Evolutionary conservation across 2,113 vertebrate species (phyloP), one percentile per base, ranked within the genome.

Genomic region (Sisor rabdophorus): DNA sequence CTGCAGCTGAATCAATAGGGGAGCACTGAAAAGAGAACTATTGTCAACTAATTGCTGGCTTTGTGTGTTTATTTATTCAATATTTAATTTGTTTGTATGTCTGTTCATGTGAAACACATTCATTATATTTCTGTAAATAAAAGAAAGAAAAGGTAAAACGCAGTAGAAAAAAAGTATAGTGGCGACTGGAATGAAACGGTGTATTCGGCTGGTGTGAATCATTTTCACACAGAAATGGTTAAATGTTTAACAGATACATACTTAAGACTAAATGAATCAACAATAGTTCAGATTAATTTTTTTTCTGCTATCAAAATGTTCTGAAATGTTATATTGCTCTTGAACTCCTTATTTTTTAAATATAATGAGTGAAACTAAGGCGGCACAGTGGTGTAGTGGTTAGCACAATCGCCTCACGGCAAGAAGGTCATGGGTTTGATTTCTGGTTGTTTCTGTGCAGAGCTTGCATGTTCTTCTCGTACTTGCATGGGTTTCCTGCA

Each of bases 1-100:
- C 67, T 69, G 67, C 81, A 80, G 79, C 84, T 85, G 84, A 79
- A 65, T 70, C 81, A 83, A 79, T 73, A 79, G 44, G 70, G 63
- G 70, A 40, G 28, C 54, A 12, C 44, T 72, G 16, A 24, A 70
- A 74, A 65, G 64, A 50, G 70, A 70, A 64, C 26, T 26, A 50
- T 30, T 15, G 59, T 61, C 40, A 79, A 72, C 63, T 58, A 81
- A 64, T 64, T 50, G 71, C 44, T 32, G 50, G 52, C 26, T 40
- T 78, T 78, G 56, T 78, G 67, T 26, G 22, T 40, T 48, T 56
- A 24, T 54, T 60, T 64, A 61, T 56, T 28, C 26, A 59, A 1
- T 3, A n/a, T n/a, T n/a, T n/a, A n/a, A n/a, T n/a, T n/a, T n/a
- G n/a, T n/a, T n/a, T n/a, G n/a, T n/a, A n/a, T n/a, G n/a, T n/a